A percentile compares a stretch with the other conserved stretches of the same genome.
Evolutionary conservation across 2,888 invertebrate species (phyloP).

Genomic region (Erpobdella octoculata): DNA sequence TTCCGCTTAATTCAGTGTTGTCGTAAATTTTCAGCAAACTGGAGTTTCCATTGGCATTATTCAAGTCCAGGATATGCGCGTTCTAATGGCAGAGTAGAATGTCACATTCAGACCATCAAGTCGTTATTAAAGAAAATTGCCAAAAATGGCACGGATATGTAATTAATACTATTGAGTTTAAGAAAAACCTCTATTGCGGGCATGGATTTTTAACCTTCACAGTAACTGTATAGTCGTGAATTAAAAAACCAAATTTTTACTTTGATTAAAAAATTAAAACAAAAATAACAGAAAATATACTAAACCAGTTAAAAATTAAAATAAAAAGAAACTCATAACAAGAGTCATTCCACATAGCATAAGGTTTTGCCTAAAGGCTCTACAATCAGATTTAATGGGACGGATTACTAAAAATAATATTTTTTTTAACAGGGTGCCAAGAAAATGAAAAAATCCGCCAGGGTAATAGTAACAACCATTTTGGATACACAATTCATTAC

Average conservation of each 20-base stretch:
- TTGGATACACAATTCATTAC: too few relatives aligned
- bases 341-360: background rate
- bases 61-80: too few relatives aligned
- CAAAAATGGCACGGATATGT: conserved; percentile 29
- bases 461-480: background rate
- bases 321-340: conserved; percentile 9
- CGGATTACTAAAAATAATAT: background rate
- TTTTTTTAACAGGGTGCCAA: too few relatives aligned
- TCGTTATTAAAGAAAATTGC: conserved; percentile 32
- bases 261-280: background rate
- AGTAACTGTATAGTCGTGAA: conserved; percentile 34
- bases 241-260: conserved; percentile 30
- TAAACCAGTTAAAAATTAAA: background rate
- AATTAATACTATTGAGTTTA: conserved; percentile 33
- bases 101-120: conserved; percentile 33
- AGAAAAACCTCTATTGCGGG: conserved; percentile 36
- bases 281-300: background rate
- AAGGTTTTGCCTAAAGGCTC: background rate
- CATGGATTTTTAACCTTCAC: conserved; percentile 33
- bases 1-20: conserved; percentile 33
- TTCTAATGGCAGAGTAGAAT: conserved; percentile 35
- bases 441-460: too few relatives aligned
- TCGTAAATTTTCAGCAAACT: conserved; percentile 27
- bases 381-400: background rate
- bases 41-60: conserved; percentile 25